Evolutionary conservation across 1,140 invertebrate species (phyloP).

Genomic region (Antheraea pernyi): DNA sequence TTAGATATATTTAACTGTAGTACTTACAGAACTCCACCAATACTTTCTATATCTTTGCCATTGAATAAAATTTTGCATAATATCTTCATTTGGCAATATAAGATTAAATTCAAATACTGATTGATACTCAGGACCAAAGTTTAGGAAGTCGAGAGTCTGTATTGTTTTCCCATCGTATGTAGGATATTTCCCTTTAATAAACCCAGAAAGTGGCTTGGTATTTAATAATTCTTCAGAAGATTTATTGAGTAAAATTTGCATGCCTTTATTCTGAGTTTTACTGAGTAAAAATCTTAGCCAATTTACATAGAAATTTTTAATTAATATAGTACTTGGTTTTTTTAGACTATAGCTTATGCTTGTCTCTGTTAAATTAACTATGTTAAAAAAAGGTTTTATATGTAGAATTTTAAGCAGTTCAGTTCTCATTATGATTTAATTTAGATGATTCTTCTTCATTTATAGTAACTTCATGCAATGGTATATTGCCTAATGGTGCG

Average conservation of each 20-base stretch:
- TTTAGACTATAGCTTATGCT: slow-evolving; percentile 41
- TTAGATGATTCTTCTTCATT: slow-evolving; percentile 46
- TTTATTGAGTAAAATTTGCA: slow-evolving; percentile 46
- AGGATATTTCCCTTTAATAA: slow-evolving; percentile 33
- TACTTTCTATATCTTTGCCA: slow-evolving; percentile 87
- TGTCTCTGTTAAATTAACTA: slow-evolving; percentile 48
- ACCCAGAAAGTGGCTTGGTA: slow-evolving; percentile 37
- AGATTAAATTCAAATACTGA: slow-evolving; percentile 41
- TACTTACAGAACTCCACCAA: slow-evolving; percentile 88
- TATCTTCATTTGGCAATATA: slow-evolving; percentile 50
- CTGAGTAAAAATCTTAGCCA: slow-evolving; percentile 52
- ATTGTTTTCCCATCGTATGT: slow-evolving; percentile 26
- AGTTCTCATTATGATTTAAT: slow-evolving; percentile 69
- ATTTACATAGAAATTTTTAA: slow-evolving; percentile 53
- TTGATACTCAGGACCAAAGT: slow-evolving; percentile 24
- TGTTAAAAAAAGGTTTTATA: slow-evolving; percentile 51
- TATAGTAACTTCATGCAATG: slow-evolving; percentile 79
- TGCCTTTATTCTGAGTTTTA: slow-evolving; percentile 44
- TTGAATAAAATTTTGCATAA: slow-evolving; percentile 82
- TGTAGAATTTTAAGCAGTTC: slow-evolving; percentile 54
- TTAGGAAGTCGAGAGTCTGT: slow-evolving; percentile 26
- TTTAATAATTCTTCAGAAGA: slow-evolving; percentile 4
- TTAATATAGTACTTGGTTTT: slow-evolving; percentile 49
- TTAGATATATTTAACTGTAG: slow-evolving; percentile 1
- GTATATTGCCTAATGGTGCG: slow-evolving; percentile 90